phyloP scores from a whole-genome alignment of 2,888 invertebrate genomes.

The Bellardia pandia region DNA sequence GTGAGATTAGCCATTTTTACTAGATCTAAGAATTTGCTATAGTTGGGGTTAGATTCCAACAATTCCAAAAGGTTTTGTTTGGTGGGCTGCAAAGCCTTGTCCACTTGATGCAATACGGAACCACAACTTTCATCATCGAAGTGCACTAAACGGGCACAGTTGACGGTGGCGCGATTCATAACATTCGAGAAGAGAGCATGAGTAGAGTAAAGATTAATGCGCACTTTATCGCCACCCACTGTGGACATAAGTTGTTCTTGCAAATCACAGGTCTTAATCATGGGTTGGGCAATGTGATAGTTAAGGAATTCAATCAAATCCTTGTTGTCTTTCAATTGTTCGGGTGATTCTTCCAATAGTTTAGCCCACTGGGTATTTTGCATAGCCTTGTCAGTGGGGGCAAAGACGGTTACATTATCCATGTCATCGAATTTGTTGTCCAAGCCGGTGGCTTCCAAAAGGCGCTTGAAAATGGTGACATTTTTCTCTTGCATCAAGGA shows the following conservation, averaged over 20 bases:
- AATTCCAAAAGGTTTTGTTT: slow-evolving; percentile 81
- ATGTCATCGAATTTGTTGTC: slow-evolving; percentile 86
- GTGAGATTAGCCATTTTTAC: slow-evolving; percentile 82
- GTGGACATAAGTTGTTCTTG: slow-evolving; percentile 86
- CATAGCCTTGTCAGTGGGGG: slow-evolving; percentile 88
- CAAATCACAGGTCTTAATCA: slow-evolving; percentile 86
- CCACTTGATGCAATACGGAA: slow-evolving; percentile 88
- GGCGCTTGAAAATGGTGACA: slow-evolving; percentile 86
- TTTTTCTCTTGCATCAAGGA: slow-evolving; percentile 86
- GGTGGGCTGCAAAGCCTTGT: slow-evolving; percentile 85
- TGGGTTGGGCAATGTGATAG: slow-evolving; percentile 87
- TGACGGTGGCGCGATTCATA: slow-evolving; percentile 87
- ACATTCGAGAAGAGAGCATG: slow-evolving; percentile 86
- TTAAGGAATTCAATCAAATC: slow-evolving; percentile 86
- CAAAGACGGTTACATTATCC: slow-evolving; percentile 87
- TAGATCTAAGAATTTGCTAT: slow-evolving; percentile 82
- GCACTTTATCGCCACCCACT: slow-evolving; percentile 84
- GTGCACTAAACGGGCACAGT: slow-evolving; percentile 87
- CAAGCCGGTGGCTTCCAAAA: slow-evolving; percentile 85
- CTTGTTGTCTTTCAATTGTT: slow-evolving; percentile 80
- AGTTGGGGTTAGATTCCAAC: slow-evolving; percentile 82
- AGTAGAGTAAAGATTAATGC: slow-evolving; percentile 87
- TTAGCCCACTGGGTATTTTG: slow-evolving; percentile 83
- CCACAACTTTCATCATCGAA: slow-evolving; percentile 88
- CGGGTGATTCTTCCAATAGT: slow-evolving; percentile 82